Base-by-base conservation (phyloP, 2,797 vertebrate species). In the Odontamblyopus rebecca region DNA sequence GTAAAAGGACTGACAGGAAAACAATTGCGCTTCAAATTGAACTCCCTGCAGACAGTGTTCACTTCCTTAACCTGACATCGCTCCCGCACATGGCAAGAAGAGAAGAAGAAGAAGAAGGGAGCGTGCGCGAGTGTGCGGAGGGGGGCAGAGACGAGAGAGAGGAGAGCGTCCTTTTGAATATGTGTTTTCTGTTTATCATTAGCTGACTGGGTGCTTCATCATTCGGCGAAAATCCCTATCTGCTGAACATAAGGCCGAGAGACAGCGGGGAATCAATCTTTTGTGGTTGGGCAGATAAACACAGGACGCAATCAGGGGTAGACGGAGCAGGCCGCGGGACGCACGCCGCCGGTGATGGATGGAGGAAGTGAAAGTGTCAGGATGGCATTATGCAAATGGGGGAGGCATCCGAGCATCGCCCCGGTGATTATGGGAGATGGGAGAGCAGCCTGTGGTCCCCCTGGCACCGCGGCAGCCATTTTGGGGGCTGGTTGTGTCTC, bases 381-480 rank as follows among this genome's bases (percentile, higher is more conserved):
- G 95, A 95, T 93, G 94, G 95, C 94, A 95, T 96, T 97, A 98
- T 97, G 96, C 94, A 98, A 98, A 98, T 97, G 91, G 93, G 88
- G 89, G 89, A 96, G 95, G 94, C 95, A 97, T 96, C 94, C 93
- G 90, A 95, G 95, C 95, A 95, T 96, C 94, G 95, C 95, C 92
- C 95, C 95, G 96, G 95, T 97, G 96, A 97, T 97, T 97, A 95
- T 93, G 95, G 95, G 93, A 94, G 94, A 95, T 94, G 93, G 90
- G 95, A 97, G 93, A 95, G 91, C 92, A 94, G 93, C 89, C 92
- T 93, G 89, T 92, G 92, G 94, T 98, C 96, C 96, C 96, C 94
- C 95, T 96, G 94, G 95, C 92, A 95, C 92, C 90, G 93, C 95
- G 96, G 96, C 95, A 95, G 96, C 95, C 95, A 96, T 96, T 94